phyloP scores from a whole-genome alignment of 2,113 vertebrate genomes.

The Bubo scandiacus region DNA sequence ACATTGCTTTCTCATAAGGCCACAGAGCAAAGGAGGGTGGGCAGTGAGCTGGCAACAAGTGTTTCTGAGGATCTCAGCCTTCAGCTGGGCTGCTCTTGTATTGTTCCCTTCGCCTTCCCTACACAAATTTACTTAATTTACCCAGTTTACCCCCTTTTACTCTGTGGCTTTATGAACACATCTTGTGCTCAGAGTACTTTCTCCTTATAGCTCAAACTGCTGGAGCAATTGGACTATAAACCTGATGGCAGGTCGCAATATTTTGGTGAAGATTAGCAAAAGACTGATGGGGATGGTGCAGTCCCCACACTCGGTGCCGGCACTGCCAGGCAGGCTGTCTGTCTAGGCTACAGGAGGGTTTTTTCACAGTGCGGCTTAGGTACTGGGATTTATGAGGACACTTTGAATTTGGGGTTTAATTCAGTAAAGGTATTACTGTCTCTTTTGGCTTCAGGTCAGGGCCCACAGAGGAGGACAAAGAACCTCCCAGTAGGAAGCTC shows the following conservation, averaged over 20 bases:
- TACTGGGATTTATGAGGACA: not conserved
- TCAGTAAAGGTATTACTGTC: not conserved
- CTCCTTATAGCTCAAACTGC: not conserved
- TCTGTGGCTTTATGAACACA: not conserved
- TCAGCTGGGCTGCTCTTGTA: not conserved
- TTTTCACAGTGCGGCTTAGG: not conserved
- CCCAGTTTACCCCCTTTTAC: not conserved
- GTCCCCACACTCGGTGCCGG: fast-evolving
- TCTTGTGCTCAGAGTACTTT: not conserved
- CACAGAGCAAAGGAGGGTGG: fast-evolving
- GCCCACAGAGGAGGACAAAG: not conserved
- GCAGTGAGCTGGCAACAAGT: not conserved
- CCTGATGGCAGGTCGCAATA: not conserved
- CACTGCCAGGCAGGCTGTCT: not conserved
- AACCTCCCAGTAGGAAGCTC: not conserved
- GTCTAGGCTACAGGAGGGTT: not conserved
- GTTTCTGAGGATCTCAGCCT: not conserved
- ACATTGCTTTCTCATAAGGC: not conserved
- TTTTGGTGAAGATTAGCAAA: not conserved
- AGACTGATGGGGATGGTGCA: not conserved
- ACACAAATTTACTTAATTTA: not conserved
- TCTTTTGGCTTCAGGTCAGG: not conserved
- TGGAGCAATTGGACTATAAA: not conserved
- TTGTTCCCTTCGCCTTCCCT: not conserved
- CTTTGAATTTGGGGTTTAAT: not conserved